These are phyloP conservation scores for Diaprepes abbreviatus DNA, from an alignment of 2,888 invertebrate species.

Conservation along the genomic window DNA sequence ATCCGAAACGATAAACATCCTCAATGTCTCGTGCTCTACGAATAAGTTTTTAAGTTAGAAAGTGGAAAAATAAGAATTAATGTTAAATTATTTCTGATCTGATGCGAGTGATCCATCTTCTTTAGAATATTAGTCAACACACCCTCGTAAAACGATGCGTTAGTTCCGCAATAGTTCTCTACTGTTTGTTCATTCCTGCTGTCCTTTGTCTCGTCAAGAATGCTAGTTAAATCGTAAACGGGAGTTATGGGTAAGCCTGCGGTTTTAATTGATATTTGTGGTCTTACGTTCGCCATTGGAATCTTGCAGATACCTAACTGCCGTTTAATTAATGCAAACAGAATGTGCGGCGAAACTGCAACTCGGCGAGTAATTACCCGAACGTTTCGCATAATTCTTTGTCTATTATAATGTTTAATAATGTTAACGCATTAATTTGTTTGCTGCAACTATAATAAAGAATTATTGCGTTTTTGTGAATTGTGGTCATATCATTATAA, in stretches of 20 bases:
- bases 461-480: no score
- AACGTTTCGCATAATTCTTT: neutral
- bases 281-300: slow-evolving; percentile 66
- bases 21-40: no score
- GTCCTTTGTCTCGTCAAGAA: slow-evolving; percentile 17
- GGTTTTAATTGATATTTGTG: slow-evolving; percentile 69
- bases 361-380: neutral
- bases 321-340: slow-evolving; percentile 61
- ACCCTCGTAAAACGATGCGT: neutral
- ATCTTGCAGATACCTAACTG: slow-evolving; percentile 67
- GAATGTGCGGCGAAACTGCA: slow-evolving; percentile 3
- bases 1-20: no score
- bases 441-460: no score
- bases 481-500: no score
- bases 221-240: slow-evolving; percentile 61
- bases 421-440: neutral
- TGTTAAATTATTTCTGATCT: no score
- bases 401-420: neutral
- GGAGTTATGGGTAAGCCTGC: slow-evolving; percentile 64
- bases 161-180: neutral
- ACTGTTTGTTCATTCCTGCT: neutral
- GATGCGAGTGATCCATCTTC: no score
- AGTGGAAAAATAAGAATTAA: no score
- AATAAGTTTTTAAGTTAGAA: no score
- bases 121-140: no score